A percentile compares a stretch with the other conserved stretches of the same genome.
Conservation (phyloP, 2,797 vertebrate species). For the Tragopan temminckii region DNA sequence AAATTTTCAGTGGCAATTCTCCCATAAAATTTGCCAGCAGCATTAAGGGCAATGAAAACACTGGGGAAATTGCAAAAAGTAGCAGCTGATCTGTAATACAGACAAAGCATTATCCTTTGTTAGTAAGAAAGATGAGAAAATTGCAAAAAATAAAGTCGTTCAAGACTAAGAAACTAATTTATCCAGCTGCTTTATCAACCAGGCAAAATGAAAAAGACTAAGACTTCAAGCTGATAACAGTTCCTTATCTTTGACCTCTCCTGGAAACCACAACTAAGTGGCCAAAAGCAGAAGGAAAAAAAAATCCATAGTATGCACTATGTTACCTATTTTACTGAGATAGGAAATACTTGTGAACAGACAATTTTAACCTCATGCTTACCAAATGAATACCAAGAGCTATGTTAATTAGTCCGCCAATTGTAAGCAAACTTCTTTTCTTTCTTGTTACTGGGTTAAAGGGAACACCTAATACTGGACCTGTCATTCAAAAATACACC, state of each 20-base stretch:
- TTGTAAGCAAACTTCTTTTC: background rate
- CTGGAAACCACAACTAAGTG: background rate
- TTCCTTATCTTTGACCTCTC: background rate
- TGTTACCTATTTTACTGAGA: background rate
- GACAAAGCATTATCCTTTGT: background rate
- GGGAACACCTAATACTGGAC: background rate
- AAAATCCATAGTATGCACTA: background rate
- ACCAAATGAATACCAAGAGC: background rate
- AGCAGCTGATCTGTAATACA: background rate
- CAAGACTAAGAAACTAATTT: background rate
- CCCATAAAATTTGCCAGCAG: constrained; percentile 4
- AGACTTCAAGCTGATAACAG: background rate
- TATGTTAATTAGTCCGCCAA: background rate
- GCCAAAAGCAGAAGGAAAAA: background rate
- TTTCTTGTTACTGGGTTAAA: background rate
- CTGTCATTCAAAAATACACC: background rate
- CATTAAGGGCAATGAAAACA: constrained; percentile 2
- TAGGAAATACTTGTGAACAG: background rate
- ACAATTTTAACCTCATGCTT: background rate
- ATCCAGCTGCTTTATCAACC: background rate
- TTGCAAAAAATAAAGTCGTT: background rate
- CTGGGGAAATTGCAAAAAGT: background rate
- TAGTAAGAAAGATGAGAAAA: constrained; percentile 2
- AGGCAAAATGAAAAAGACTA: background rate
- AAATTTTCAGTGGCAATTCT: background rate